Conservation (phyloP, 1,140 invertebrate genomes). For the Papilio polytes region DNA sequence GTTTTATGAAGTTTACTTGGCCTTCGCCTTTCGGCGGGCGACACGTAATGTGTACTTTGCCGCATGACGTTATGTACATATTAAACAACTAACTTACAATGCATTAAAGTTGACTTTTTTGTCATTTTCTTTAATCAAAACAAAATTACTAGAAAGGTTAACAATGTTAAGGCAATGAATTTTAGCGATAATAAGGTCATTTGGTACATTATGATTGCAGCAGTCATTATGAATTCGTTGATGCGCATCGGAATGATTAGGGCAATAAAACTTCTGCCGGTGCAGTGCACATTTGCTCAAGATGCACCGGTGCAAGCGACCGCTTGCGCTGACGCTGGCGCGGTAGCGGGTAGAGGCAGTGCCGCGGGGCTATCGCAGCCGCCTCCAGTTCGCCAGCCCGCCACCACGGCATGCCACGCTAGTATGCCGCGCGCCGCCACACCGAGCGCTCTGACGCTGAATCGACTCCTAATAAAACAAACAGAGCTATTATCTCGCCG, state of each 20-base stretch:
- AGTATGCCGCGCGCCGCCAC: slow-evolving; percentile 67
- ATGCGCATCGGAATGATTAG: slow-evolving; percentile 35
- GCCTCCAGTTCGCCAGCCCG: slow-evolving; percentile 18
- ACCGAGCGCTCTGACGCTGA: slow-evolving; percentile 54
- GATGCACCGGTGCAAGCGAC: slow-evolving; percentile 42
- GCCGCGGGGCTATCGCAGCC: slow-evolving; percentile 40
- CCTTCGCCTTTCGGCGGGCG: slow-evolving; percentile 61
- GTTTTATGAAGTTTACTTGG: slow-evolving; percentile 65
- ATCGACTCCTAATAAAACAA: slow-evolving; percentile 69
- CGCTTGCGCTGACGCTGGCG: slow-evolving; percentile 34
- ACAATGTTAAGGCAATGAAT: slow-evolving; percentile 23
- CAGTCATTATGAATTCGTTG: slow-evolving; percentile 34
- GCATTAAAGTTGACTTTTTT: slow-evolving; percentile 19
- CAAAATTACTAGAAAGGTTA: background rate
- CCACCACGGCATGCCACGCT: slow-evolving; percentile 30
- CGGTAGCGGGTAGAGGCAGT: slow-evolving; percentile 50
- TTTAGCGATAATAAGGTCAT: slow-evolving; percentile 35
- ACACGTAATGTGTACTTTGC: slow-evolving; percentile 43
- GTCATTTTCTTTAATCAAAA: slow-evolving; percentile 1
- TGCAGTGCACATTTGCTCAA: slow-evolving; percentile 29
- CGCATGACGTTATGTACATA: slow-evolving; percentile 37
- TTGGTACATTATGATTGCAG: slow-evolving; percentile 31
- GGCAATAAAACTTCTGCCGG: slow-evolving; percentile 33
- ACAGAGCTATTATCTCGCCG: slow-evolving; percentile 73
- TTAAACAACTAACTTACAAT: slow-evolving; percentile 26